Evolutionary conservation across 2,888 invertebrate species (phyloP).

Genomic region (Leucoptera coffeella): DNA sequence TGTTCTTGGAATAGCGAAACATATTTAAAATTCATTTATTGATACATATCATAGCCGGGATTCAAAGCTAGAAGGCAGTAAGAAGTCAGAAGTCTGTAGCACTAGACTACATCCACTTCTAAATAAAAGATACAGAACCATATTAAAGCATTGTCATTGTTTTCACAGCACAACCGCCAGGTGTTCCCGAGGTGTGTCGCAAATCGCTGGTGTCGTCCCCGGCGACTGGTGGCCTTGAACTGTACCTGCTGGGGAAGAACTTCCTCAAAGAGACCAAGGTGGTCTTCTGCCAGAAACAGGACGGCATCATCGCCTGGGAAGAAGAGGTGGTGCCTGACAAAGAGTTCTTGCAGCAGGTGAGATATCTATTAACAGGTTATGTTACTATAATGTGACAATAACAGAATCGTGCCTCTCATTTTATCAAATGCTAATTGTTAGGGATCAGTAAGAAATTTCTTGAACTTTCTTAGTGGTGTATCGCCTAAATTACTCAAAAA

Average conservation of each 20-base stretch:
- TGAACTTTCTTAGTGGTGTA: no score
- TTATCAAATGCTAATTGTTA: no score
- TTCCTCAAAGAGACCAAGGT: conserved; percentile 86
- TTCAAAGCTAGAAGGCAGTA: no score
- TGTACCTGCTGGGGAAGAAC: conserved; percentile 87
- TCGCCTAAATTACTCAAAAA: background rate
- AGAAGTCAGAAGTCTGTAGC: background rate
- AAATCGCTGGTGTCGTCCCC: conserved; percentile 78
- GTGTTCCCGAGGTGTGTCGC: conserved; percentile 86
- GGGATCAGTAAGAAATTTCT: no score
- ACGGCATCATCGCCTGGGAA: conserved; percentile 64
- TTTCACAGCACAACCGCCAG: conserved; percentile 78
- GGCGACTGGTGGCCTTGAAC: conserved; percentile 73
- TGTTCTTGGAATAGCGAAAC: no score
- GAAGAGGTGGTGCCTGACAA: conserved; percentile 80
- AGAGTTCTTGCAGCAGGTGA: conserved; percentile 80
- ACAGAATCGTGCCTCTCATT: no score
- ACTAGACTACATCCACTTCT: background rate
- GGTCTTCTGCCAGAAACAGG: conserved; percentile 62
- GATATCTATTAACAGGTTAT: no score
- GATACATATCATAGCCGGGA: no score
- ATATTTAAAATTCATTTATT: no score
- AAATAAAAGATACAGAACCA: no score
- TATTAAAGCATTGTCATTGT: background rate
- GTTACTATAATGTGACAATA: no score